These are phyloP conservation scores for Engystomops pustulosus DNA, from an alignment of 2,113 vertebrate genomes.

Conservation along the genomic window DNA sequence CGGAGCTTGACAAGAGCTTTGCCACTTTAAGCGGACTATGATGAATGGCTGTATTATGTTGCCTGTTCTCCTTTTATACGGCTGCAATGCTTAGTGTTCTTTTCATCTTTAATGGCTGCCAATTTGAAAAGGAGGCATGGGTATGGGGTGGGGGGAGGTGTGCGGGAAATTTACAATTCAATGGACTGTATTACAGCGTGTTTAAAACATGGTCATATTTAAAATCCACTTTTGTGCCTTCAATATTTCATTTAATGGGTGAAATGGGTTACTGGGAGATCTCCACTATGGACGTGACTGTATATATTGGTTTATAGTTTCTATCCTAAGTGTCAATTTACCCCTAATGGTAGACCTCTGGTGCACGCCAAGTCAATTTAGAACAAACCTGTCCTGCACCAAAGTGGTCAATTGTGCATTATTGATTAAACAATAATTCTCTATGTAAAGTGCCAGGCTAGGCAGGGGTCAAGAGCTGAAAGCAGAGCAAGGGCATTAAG, in stretches of 20 bases:
- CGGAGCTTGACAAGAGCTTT: conserved; percentile 65
- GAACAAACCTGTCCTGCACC: conserved; percentile 10
- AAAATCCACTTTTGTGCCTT: conserved; percentile 2
- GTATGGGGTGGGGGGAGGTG: conserved; percentile 34
- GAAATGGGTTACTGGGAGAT: not conserved
- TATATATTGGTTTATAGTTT: conserved; percentile 31
- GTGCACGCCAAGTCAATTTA: conserved; percentile 37
- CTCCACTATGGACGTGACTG: not conserved
- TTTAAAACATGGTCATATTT: conserved; percentile 37
- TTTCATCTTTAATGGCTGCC: conserved; percentile 64
- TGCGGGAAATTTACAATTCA: conserved; percentile 62
- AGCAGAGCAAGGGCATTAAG: conserved; percentile 51
- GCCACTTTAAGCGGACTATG: conserved; percentile 71
- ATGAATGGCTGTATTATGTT: conserved; percentile 72
- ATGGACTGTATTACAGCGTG: conserved; percentile 56
- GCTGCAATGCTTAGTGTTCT: conserved; percentile 68
- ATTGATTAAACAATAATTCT: conserved; percentile 60
- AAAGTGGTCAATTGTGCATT: conserved; percentile 55
- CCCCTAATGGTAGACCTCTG: conserved; percentile 20
- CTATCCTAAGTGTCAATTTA: conserved; percentile 40
- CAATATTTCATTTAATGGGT: conserved; percentile 33
- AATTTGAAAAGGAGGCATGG: conserved; percentile 62
- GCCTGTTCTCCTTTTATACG: conserved; percentile 67
- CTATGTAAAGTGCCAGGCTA: conserved; percentile 44
- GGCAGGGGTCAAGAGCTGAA: conserved; percentile 54